phyloP scores from a whole-genome alignment of 2,888 invertebrate genomes.

The Caenorhabditis sp. region DNA sequence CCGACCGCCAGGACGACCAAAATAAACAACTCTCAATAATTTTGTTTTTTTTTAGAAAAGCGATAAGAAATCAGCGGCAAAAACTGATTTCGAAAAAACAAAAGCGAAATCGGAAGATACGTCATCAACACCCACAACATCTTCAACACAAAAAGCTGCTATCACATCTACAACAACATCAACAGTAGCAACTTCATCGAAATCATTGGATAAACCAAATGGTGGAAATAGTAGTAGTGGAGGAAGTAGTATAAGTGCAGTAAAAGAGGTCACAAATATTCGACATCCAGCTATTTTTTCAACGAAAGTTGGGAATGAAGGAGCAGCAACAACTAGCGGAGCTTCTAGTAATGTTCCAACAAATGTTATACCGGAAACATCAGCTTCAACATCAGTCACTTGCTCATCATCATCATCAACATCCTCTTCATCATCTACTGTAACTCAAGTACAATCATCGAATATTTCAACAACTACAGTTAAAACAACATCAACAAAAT shows the following conservation, averaged over 20 bases:
- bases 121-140: constrained; percentile 17
- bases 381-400: constrained; percentile 2
- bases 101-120: constrained; percentile 31
- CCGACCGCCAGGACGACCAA: background rate
- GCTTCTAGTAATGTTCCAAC: background rate
- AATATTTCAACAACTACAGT: constrained; percentile 4
- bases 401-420: constrained; percentile 4
- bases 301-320: constrained; percentile 35
- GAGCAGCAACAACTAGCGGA: background rate
- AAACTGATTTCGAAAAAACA: constrained; percentile 20
- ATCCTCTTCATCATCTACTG: background rate
- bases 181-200: background rate
- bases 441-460: background rate
- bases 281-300: constrained; percentile 44
- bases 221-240: constrained; percentile 10
- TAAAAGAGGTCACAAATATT: constrained; percentile 28
- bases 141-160: background rate
- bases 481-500: background rate
- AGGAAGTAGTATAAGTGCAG: background rate
- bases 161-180: background rate
- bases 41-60: constrained; percentile 21
- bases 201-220: constrained; percentile 12
- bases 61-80: constrained; percentile 23
- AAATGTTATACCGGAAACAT: background rate
- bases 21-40: background rate